phyloP scores from a whole-genome alignment of 2,888 invertebrate genomes.

The Thymelicus sylvestris region DNA sequence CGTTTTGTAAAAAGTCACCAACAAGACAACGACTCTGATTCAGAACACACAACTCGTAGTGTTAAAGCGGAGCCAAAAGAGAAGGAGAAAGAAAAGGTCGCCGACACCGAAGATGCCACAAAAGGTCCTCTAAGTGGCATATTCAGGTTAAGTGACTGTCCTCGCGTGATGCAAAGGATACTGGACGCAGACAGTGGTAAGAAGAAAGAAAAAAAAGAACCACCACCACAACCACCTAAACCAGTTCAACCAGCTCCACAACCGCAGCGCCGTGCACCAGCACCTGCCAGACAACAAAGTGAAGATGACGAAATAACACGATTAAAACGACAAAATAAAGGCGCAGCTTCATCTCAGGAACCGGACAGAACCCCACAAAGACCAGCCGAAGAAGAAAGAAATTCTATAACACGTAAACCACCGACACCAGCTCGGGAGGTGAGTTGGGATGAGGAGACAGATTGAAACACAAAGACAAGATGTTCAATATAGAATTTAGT shows the following conservation, averaged over 20 bases:
- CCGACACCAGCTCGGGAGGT: constrained; percentile 91
- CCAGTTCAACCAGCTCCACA: constrained; percentile 83
- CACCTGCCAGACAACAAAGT: constrained; percentile 91
- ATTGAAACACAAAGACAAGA: constrained; percentile 61
- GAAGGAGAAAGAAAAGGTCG: constrained; percentile 88
- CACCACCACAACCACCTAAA: constrained; percentile 81
- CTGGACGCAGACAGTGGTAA: constrained; percentile 91
- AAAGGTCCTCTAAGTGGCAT: constrained; percentile 95
- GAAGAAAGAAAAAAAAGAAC: constrained; percentile 91
- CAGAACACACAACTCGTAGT: constrained; percentile 85
- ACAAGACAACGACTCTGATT: constrained; percentile 91
- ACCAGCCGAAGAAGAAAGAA: constrained; percentile 85
- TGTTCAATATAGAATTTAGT: constrained; percentile 72
- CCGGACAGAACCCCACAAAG: constrained; percentile 83
- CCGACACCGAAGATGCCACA: constrained; percentile 96
- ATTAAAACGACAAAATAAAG: constrained; percentile 94
- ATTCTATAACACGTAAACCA: constrained; percentile 85
- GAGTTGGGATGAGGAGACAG: constrained; percentile 87
- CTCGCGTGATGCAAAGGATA: constrained; percentile 94
- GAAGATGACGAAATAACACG: constrained; percentile 96
- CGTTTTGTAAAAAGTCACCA: constrained; percentile 88
- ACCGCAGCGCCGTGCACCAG: constrained; percentile 80
- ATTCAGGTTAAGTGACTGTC: constrained; percentile 93
- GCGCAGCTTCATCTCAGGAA: constrained; percentile 86
- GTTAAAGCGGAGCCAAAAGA: constrained; percentile 88